phyloP scores from a whole-genome alignment of 2,113 vertebrate genomes.

The Romanogobio albipinnatus region DNA sequence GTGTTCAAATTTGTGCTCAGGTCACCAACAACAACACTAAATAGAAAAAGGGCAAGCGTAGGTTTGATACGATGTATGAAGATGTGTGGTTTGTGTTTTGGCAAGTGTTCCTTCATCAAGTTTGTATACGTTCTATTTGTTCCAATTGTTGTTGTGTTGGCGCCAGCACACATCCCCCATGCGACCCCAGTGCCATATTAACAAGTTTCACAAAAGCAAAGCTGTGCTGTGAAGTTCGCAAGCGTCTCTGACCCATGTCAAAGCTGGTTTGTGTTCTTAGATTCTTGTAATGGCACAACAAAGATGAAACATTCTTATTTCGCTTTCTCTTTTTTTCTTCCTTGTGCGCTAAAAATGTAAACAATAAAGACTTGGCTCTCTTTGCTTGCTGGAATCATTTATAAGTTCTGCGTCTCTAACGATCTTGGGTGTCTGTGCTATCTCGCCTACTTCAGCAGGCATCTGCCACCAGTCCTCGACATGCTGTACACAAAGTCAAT shows the following conservation, averaged over 20 bases:
- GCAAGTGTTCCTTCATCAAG: conserved; percentile 1
- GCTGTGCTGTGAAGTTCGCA: not conserved
- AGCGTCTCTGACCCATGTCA: not conserved
- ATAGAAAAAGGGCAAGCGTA: conserved; percentile 1
- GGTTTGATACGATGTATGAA: conserved; percentile 7
- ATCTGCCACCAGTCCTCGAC: conserved; percentile 53
- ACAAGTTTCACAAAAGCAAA: not conserved
- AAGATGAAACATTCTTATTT: not conserved
- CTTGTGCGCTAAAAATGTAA: not conserved
- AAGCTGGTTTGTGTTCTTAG: not conserved
- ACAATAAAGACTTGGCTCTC: conserved; percentile 35
- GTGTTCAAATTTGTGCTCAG: not conserved
- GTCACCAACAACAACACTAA: not conserved
- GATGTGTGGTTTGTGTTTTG: conserved; percentile 4
- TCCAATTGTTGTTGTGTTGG: not conserved
- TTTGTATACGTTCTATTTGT: conserved; percentile 11
- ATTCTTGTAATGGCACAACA: conserved; percentile 14
- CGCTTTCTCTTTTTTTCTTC: not conserved
- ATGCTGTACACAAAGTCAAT: conserved; percentile 51
- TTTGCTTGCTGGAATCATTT: conserved; percentile 50
- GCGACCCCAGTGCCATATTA: not conserved
- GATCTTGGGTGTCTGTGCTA: conserved; percentile 51
- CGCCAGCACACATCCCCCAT: not conserved
- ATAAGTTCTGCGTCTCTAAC: conserved; percentile 51
- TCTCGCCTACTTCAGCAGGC: conserved; percentile 54